These are phyloP conservation scores for Hetaerina americana DNA, from an alignment of 1,140 invertebrate species.

Conservation along the genomic window DNA sequence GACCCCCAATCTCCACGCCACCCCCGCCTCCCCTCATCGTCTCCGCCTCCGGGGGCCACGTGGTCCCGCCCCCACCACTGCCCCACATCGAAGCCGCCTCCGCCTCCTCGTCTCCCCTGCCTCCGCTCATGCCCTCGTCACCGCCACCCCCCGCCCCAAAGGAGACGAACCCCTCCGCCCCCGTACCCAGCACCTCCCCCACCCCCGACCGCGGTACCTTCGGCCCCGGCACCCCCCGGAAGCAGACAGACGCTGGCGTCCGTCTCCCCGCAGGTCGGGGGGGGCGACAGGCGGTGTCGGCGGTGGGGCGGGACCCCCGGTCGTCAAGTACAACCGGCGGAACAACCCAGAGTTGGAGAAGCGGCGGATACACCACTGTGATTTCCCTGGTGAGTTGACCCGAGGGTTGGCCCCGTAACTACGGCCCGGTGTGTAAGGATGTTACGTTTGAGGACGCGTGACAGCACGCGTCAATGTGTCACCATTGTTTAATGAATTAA, in stretches of 20 bases:
- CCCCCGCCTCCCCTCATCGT: too few relatives aligned
- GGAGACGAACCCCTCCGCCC: slow-evolving; percentile 21
- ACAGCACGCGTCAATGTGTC: too few relatives aligned
- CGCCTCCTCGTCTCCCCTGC: slow-evolving; percentile 61
- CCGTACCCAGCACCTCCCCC: slow-evolving; percentile 17
- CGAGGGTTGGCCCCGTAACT: too few relatives aligned
- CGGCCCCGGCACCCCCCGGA: neutral
- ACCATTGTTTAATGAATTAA: too few relatives aligned
- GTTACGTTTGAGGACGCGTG: too few relatives aligned
- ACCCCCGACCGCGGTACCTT: neutral
- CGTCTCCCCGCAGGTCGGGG: too few relatives aligned
- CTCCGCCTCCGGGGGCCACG: slow-evolving; percentile 28
- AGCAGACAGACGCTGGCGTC: too few relatives aligned
- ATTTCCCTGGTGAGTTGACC: slow-evolving; percentile 68
- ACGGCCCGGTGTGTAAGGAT: too few relatives aligned
- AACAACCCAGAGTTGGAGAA: slow-evolving; percentile 95
- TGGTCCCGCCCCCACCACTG: slow-evolving; percentile 37
- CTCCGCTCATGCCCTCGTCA: slow-evolving; percentile 7
- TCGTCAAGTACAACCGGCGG: slow-evolving; percentile 69
- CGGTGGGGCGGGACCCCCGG: neutral
- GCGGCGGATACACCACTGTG: slow-evolving; percentile 85
- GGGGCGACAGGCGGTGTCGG: neutral
- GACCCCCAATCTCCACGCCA: slow-evolving; percentile 26
- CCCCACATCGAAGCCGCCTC: slow-evolving; percentile 69
- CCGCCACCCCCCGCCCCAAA: slow-evolving; percentile 13